Conservation (phyloP, 2,888 invertebrate genomes). For the Polydesmus complanatus region DNA sequence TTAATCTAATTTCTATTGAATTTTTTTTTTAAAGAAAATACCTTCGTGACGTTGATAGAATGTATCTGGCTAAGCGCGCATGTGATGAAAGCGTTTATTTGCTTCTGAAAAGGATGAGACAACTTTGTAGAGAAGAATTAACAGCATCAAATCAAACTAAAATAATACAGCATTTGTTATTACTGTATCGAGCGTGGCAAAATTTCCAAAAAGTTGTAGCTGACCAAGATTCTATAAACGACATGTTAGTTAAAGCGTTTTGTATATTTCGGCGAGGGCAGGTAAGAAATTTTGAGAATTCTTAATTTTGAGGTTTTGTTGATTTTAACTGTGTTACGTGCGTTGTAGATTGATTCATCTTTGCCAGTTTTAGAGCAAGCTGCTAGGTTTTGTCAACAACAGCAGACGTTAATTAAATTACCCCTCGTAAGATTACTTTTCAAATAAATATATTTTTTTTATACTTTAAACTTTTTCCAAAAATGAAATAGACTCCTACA, state of each 20-base stretch:
- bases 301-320: not conserved
- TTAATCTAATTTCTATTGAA: not conserved
- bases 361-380: slow-evolving; percentile 28
- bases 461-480: too few species aligned
- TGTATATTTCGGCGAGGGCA: slow-evolving; percentile 17
- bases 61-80: slow-evolving; percentile 12
- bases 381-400: slow-evolving; percentile 27
- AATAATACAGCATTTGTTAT: slow-evolving; percentile 18
- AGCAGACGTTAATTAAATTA: slow-evolving; percentile 11
- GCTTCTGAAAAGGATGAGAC: slow-evolving; percentile 12
- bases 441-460: too few species aligned
- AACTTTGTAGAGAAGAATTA: slow-evolving; percentile 10
- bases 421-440: not conserved
- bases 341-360: slow-evolving; percentile 18
- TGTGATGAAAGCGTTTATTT: slow-evolving; percentile 11
- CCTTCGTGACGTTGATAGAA: slow-evolving; percentile 16
- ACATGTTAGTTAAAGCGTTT: slow-evolving; percentile 26
- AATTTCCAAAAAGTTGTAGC: slow-evolving; percentile 19
- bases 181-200: slow-evolving; percentile 21
- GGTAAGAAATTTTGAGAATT: slow-evolving; percentile 23
- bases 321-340: not conserved
- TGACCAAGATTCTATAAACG: slow-evolving; percentile 23
- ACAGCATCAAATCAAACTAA: slow-evolving; percentile 7
- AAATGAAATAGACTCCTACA: not conserved
- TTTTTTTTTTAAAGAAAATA: slow-evolving; percentile 12